phyloP scores from a whole-genome alignment of 2,888 invertebrate genomes.

The Trachelus tabidus region DNA sequence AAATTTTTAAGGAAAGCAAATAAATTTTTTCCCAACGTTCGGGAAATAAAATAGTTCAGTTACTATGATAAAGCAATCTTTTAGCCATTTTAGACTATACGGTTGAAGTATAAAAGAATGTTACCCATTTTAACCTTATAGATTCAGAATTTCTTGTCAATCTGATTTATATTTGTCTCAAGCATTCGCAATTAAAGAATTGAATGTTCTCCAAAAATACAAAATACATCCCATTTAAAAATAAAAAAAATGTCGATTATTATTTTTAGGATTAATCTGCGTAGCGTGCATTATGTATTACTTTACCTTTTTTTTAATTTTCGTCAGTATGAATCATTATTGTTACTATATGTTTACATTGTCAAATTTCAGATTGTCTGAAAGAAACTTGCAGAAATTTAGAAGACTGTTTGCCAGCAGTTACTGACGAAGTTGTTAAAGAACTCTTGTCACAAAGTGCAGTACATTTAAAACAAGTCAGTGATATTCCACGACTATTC shows the following conservation, averaged over 20 bases:
- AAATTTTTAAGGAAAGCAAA: background rate
- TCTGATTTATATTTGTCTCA: background rate
- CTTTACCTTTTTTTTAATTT: background rate
- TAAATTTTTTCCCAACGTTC: no score
- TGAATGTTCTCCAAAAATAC: background rate
- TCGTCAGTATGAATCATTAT: background rate
- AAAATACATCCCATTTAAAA: background rate
- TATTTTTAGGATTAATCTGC: background rate
- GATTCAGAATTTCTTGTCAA: background rate
- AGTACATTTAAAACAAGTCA: slow-evolving; percentile 81
- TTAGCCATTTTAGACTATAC: background rate
- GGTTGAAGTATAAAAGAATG: background rate
- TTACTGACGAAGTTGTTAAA: slow-evolving; percentile 62
- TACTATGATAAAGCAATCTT: background rate
- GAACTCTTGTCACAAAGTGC: slow-evolving; percentile 67
- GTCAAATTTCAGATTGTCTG: slow-evolving; percentile 35
- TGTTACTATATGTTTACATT: background rate
- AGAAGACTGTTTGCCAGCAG: slow-evolving; percentile 43
- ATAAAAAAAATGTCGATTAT: background rate
- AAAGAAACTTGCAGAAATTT: slow-evolving; percentile 32
- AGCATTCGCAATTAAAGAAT: background rate
- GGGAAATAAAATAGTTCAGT: background rate
- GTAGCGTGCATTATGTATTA: background rate
- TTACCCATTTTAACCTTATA: background rate
- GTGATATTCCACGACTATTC: slow-evolving; percentile 93